phyloP scores from a whole-genome alignment of 1,140 invertebrate species.

The Ceratoteleas bidentatus region DNA sequence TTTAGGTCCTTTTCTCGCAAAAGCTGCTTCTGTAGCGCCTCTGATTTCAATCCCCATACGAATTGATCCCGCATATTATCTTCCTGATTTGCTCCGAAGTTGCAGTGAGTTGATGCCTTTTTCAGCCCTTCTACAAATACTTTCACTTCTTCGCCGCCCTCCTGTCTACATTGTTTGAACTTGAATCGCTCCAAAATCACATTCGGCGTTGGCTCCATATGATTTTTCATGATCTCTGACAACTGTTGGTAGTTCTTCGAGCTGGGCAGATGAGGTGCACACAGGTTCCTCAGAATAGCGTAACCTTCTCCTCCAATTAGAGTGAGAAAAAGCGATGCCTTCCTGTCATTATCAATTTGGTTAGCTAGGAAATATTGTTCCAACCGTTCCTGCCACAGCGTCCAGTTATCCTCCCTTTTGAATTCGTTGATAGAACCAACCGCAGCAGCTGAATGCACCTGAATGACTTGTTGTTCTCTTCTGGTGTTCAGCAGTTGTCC shows the following conservation, averaged over 20 bases:
- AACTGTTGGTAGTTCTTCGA: neutral
- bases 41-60: neutral
- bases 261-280: neutral
- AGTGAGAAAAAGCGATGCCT: neutral
- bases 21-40: neutral
- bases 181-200: constrained; percentile 2
- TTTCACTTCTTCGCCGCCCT: neutral
- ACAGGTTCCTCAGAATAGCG: constrained; percentile 1
- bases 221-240: neutral
- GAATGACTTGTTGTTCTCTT: too few relatives aligned
- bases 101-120: neutral
- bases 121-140: neutral
- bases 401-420: constrained; percentile 8
- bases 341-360: neutral
- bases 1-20: neutral
- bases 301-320: constrained; percentile 5
- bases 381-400: neutral
- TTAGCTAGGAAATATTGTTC: neutral
- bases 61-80: constrained; percentile 4
- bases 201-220: constrained; percentile 2
- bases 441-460: too few relatives aligned
- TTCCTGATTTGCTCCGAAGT: neutral
- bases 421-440: too few relatives aligned
- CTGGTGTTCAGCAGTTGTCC: too few relatives aligned
- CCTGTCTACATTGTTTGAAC: neutral